These are phyloP conservation scores for Phortica magna DNA, from an alignment of 2,888 invertebrate species.

Conservation along the genomic window DNA sequence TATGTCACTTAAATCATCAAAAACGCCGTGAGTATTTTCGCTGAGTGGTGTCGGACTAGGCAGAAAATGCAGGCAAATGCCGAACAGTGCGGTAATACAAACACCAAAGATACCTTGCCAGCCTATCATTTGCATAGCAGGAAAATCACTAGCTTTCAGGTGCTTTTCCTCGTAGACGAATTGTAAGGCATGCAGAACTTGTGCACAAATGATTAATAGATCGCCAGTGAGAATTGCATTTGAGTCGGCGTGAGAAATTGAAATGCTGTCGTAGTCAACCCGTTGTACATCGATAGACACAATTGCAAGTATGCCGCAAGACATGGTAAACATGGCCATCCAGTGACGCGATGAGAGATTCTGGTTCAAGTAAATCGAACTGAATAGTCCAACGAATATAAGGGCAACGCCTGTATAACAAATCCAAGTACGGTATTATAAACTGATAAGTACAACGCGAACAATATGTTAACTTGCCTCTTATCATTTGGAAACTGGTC, in stretches of 20 bases:
- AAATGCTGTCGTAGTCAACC: slow-evolving; percentile 68
- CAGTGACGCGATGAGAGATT: slow-evolving; percentile 84
- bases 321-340: slow-evolving; percentile 86
- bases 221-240: slow-evolving; percentile 92
- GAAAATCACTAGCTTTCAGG: slow-evolving; percentile 89
- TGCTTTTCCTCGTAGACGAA: slow-evolving; percentile 98
- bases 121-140: slow-evolving; percentile 93
- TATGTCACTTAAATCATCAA: slow-evolving; percentile 93
- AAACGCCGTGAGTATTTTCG: slow-evolving; percentile 84
- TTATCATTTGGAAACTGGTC: slow-evolving; percentile 97
- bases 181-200: slow-evolving; percentile 91
- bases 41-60: slow-evolving; percentile 87
- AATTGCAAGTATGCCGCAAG: slow-evolving; percentile 85
- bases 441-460: slow-evolving; percentile 13
- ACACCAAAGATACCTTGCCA: slow-evolving; percentile 94
- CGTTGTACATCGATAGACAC: slow-evolving; percentile 83
- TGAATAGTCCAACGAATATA: slow-evolving; percentile 92
- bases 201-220: slow-evolving; percentile 85
- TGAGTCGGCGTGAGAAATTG: slow-evolving; percentile 53
- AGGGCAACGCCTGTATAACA: slow-evolving; percentile 85
- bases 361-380: slow-evolving; percentile 88
- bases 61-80: slow-evolving; percentile 90
- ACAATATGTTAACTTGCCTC: slow-evolving; percentile 80
- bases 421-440: slow-evolving; percentile 46
- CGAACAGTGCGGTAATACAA: slow-evolving; percentile 81